Evolutionary conservation across 2,113 vertebrate species (phyloP).

Genomic region (Protobothrops mucrosquamatus): DNA sequence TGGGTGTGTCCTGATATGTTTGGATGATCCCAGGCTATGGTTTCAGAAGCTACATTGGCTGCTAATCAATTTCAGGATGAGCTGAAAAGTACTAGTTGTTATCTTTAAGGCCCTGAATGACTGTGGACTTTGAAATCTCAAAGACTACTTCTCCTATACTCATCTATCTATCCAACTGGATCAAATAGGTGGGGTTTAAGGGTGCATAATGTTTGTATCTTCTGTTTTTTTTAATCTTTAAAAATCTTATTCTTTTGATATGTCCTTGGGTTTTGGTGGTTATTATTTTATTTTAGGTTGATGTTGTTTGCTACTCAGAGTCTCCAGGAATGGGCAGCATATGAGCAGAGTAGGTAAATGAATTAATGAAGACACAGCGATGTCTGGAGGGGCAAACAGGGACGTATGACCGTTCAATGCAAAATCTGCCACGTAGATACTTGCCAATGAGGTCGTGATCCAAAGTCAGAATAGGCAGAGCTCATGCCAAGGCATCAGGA

Average conservation of each 20-base stretch:
- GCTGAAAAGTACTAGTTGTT: not conserved
- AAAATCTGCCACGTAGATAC: not conserved
- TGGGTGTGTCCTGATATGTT: not conserved
- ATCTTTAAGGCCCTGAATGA: not conserved
- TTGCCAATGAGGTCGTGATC: not conserved
- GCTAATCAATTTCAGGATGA: not conserved
- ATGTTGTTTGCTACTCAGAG: not conserved
- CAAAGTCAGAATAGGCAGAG: not conserved
- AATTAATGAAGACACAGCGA: not conserved
- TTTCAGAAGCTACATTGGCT: not conserved
- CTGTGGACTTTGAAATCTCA: not conserved
- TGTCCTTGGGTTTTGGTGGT: not conserved
- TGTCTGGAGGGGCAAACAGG: not conserved
- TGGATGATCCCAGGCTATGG: not conserved
- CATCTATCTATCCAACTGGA: not conserved
- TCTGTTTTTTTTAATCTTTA: not conserved
- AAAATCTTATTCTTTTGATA: not conserved
- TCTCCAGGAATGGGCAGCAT: not conserved
- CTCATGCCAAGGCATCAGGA: not conserved
- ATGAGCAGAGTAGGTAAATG: not conserved
- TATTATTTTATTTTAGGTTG: not conserved
- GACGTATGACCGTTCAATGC: not conserved
- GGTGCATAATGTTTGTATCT: not conserved
- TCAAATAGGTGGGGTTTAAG: not conserved
- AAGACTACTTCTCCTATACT: not conserved